Conservation (phyloP, 2,888 invertebrate genomes). For the Caenorhabditis sp. region DNA sequence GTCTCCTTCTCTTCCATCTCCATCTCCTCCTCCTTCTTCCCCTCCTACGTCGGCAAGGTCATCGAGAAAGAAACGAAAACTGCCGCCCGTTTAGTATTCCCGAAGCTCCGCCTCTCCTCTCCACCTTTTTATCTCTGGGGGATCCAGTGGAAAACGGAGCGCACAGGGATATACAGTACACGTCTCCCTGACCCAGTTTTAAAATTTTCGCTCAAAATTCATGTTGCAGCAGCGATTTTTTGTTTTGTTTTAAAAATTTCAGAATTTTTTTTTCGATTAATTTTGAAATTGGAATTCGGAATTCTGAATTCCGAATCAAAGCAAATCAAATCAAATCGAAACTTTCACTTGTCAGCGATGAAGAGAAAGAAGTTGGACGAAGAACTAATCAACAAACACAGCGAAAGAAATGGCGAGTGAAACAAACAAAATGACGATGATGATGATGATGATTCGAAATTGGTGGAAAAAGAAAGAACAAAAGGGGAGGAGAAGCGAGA, state of each 20-base stretch:
- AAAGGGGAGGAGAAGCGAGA: background rate
- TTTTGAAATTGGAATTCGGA: too few species aligned
- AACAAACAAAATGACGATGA: conserved; percentile 25
- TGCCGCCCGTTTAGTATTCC: conserved; percentile 49
- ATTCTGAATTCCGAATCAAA: too few species aligned
- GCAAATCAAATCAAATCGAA: too few species aligned
- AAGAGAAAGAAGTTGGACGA: conserved; percentile 48
- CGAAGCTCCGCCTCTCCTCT: conserved; percentile 23
- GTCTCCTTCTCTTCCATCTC: conserved; percentile 14
- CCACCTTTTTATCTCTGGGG: conserved; percentile 3
- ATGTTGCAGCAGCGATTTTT: too few species aligned
- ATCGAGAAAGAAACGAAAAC: conserved; percentile 50
- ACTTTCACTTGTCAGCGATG: background rate
- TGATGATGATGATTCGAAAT: too few species aligned
- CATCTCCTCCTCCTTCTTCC: conserved; percentile 13
- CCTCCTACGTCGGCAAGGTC: conserved; percentile 49
- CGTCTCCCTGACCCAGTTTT: conserved; percentile 18
- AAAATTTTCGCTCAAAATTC: too few species aligned
- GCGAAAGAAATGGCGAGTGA: background rate
- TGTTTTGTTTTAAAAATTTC: too few species aligned
- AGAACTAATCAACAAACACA: conserved; percentile 25
- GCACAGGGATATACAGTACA: background rate
- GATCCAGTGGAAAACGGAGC: conserved; percentile 1
- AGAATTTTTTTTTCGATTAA: too few species aligned
- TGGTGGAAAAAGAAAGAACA: too few species aligned